phyloP scores from a whole-genome alignment of 2,888 invertebrate species.

The Eilema griseolum region DNA sequence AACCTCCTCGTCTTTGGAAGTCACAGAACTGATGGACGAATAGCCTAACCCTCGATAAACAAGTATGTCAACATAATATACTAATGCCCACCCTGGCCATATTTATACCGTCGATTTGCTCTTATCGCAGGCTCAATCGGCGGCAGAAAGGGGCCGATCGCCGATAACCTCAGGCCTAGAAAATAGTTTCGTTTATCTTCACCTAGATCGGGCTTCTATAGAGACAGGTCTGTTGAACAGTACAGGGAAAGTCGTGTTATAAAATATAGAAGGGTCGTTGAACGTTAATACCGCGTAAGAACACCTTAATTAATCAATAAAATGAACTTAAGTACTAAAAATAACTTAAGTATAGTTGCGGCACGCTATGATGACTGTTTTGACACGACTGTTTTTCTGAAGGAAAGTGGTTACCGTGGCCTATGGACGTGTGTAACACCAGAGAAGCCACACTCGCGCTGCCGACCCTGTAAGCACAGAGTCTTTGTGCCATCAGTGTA shows the following conservation, averaged over 20 bases:
- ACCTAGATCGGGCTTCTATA: slow-evolving; percentile 44
- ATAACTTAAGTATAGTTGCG: neutral
- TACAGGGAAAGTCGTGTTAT: neutral
- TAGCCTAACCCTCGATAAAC: too few relatives aligned
- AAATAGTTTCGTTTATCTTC: slow-evolving; percentile 42
- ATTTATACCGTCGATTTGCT: slow-evolving; percentile 3
- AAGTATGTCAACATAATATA: neutral
- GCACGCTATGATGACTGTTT: too few relatives aligned
- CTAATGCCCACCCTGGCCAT: neutral
- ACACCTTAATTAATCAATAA: neutral
- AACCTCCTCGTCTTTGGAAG: too few relatives aligned
- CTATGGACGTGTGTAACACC: too few relatives aligned
- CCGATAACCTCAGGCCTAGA: slow-evolving; percentile 59
- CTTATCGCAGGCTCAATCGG: slow-evolving; percentile 31
- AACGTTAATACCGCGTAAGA: neutral
- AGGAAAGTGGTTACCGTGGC: too few relatives aligned
- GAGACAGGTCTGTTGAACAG: neutral
- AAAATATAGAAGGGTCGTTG: neutral
- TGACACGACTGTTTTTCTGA: too few relatives aligned
- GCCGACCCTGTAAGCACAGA: too few relatives aligned
- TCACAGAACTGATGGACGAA: too few relatives aligned
- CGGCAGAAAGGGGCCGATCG: slow-evolving; percentile 56
- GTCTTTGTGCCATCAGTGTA: too few relatives aligned
- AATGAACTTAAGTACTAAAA: neutral
- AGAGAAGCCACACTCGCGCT: too few relatives aligned